Evolutionary conservation across 2,888 invertebrate species (phyloP), one percentile per base, ranked within the genome.

Genomic region (Microctonus aethiopoides): DNA sequence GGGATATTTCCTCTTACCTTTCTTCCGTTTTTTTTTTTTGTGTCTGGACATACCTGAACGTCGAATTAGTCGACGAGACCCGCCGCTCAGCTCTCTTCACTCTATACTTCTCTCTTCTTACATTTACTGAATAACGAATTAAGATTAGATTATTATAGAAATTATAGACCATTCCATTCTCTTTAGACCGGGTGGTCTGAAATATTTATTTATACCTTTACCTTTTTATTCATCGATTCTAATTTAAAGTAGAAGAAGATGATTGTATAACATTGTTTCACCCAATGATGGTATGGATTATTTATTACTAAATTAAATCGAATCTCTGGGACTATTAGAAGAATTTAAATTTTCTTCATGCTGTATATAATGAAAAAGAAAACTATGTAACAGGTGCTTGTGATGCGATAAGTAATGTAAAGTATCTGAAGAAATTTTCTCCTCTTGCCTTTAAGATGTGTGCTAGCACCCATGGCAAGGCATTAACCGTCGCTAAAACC

Each of bases 41-140:
- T 41, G 26, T 46, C 59, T 56, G 57, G 60, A 67, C 51, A 41
- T 67, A 67, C 67, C 67, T 67, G 67, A 60, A 67, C 46, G 67
- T 67, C 51, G 51, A 67, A 60, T 60, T 67, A 67, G 67, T 59
- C 59, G 29, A 67, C 59, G 29, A 67, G 29, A 39, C 16, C 11
- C 32, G 39, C n/a, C 22, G 4, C 26, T 13, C 13, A 29, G 11
- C 22, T 16, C 29, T 29, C 3, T 57, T 29, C 10, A 32, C 32
- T 29, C 39, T 39, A 39, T 32, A 9, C n/a, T 20, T 59, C 32
- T 26, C 29, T 60, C 60, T 13, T 24, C 24, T 22, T 13, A 39
- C 26, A 39, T 60, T 39, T 24, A 26, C 34, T 54, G 24, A 29
- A 57, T 20, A 41, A 46, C 16, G 39, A 41, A 66, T 41, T 57